These are phyloP conservation scores for Tineola bisselliella DNA, from an alignment of 2,888 invertebrate species.

Conservation along the genomic window DNA sequence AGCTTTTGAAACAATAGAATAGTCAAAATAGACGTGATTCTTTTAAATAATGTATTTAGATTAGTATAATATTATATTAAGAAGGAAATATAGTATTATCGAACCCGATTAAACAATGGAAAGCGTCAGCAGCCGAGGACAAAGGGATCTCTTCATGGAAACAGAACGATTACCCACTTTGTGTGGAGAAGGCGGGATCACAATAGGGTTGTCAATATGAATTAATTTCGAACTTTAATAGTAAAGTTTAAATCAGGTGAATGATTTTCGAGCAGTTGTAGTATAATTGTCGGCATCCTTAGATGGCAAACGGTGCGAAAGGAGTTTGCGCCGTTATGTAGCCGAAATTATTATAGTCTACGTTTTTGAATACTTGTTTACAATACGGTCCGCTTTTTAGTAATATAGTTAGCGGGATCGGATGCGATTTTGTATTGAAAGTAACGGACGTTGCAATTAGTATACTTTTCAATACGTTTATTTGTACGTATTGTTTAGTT, in stretches of 20 bases:
- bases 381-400: neutral
- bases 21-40: too few relatives aligned
- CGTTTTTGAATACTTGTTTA: constrained; percentile 4
- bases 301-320: neutral
- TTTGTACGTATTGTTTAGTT: neutral
- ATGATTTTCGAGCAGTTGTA: too few relatives aligned
- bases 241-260: too few relatives aligned
- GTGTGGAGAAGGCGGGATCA: neutral
- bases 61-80: neutral
- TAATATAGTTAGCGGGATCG: neutral
- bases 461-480: neutral
- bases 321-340: constrained; percentile 6
- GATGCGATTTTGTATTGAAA: neutral
- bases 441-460: neutral
- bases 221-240: neutral
- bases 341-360: constrained; percentile 1
- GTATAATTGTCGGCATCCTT: too few relatives aligned
- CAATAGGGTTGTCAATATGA: constrained; percentile 6
- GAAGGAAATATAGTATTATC: neutral
- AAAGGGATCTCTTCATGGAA: constrained; percentile 2
- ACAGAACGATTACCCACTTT: constrained; percentile 7
- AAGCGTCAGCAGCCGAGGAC: neutral
- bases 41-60: too few relatives aligned
- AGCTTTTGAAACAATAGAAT: too few relatives aligned
- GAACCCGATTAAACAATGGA: neutral